phyloP scores from a whole-genome alignment of 1,140 invertebrate genomes.

The Scaptomyza pallida region DNA sequence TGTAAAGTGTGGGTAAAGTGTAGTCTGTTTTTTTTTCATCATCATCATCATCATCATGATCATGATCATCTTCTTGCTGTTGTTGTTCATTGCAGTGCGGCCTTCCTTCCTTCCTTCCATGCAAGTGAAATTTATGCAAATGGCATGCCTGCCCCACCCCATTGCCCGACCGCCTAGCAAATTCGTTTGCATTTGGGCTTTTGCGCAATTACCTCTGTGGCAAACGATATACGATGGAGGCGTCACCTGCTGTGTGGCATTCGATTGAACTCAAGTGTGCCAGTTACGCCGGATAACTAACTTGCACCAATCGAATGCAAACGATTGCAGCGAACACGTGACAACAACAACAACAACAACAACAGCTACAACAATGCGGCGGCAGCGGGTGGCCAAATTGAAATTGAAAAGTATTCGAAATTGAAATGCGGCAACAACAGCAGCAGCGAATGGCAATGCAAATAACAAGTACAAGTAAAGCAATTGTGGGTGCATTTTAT shows the following conservation, averaged over 20 bases:
- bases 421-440: conserved; percentile 47
- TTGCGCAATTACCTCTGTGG: conserved; percentile 62
- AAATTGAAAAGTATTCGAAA: conserved; percentile 68
- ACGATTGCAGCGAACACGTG: conserved; percentile 52
- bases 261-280: conserved; percentile 79
- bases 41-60: too few relatives aligned
- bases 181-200: conserved; percentile 38
- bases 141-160: conserved; percentile 39
- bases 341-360: conserved; percentile 16
- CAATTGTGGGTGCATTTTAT: conserved; percentile 5
- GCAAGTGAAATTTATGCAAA: conserved; percentile 80
- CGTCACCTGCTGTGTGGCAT: conserved; percentile 72
- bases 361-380: too few relatives aligned
- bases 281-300: conserved; percentile 52
- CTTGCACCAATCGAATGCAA: not conserved
- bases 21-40: conserved; percentile 1
- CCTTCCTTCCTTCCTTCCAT: conserved; percentile 13
- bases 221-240: conserved; percentile 20
- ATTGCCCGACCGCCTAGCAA: conserved; percentile 5
- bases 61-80: too few relatives aligned
- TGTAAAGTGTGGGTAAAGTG: conserved; percentile 3
- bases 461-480: conserved; percentile 4
- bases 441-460: conserved; percentile 10
- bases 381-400: conserved; percentile 45
- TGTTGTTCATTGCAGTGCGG: conserved; percentile 1